phyloP scores from a whole-genome alignment of 1,140 invertebrate genomes.

The Calephelis nemesis region DNA sequence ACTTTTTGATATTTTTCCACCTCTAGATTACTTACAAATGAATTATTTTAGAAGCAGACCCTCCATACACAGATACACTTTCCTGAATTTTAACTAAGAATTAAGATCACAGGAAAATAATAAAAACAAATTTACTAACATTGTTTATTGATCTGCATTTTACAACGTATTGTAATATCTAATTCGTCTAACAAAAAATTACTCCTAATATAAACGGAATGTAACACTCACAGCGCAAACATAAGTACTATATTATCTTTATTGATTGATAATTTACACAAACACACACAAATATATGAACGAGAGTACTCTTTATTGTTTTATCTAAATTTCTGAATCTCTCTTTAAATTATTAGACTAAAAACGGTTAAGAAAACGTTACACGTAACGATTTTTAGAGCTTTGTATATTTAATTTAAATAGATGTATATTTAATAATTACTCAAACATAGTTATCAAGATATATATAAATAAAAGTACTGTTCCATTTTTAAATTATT shows the following conservation, averaged over 20 bases:
- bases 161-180: conserved; percentile 33
- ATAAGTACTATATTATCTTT: conserved; percentile 22
- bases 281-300: background rate
- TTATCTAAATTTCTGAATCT: background rate
- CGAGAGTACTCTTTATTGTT: background rate
- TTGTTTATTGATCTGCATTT: conserved; percentile 39
- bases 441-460: too few relatives aligned
- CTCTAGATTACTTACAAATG: too few relatives aligned
- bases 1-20: too few relatives aligned
- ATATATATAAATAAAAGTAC: too few relatives aligned
- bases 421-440: too few relatives aligned
- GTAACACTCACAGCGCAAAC: conserved; percentile 42
- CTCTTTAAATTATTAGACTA: too few relatives aligned
- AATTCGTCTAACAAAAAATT: conserved; percentile 35
- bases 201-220: conserved; percentile 35
- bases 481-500: too few relatives aligned
- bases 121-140: conserved; percentile 36
- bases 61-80: too few relatives aligned
- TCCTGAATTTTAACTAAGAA: background rate
- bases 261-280: conserved; percentile 12
- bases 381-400: too few relatives aligned
- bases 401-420: too few relatives aligned
- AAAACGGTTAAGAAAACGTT: too few relatives aligned
- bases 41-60: too few relatives aligned
- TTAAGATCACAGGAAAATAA: background rate